Conservation (phyloP, 2,888 invertebrate genomes). For the Eutolmus rufibarbis region DNA sequence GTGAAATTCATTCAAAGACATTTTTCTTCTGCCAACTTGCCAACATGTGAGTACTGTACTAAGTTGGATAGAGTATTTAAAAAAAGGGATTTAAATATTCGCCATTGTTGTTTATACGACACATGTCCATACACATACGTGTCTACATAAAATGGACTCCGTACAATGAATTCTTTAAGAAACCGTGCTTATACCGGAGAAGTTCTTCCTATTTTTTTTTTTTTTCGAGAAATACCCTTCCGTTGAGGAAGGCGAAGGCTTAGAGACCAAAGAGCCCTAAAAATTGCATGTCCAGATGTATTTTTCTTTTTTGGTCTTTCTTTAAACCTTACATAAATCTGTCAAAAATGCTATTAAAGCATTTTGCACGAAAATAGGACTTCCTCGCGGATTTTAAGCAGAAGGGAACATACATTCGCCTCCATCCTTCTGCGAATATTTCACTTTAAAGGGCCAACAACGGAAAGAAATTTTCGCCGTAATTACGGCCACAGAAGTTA, state of each 20-base stretch:
- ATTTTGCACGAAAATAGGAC: constrained; percentile 13
- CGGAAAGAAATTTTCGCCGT: background rate
- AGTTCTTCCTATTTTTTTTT: background rate
- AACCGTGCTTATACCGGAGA: background rate
- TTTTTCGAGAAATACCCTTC: background rate
- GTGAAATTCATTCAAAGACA: background rate
- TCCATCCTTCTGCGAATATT: background rate
- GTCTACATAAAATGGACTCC: background rate
- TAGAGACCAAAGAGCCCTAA: background rate
- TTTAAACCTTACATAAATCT: background rate
- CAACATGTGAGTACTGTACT: background rate
- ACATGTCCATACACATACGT: background rate
- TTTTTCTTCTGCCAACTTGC: background rate
- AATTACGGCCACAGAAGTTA: background rate
- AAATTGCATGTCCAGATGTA: constrained; percentile 11
- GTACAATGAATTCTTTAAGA: background rate
- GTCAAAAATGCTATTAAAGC: background rate
- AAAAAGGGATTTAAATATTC: background rate
- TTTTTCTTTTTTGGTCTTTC: background rate
- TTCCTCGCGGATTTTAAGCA: background rate
- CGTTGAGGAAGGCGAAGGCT: background rate
- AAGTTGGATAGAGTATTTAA: background rate
- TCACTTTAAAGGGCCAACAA: background rate
- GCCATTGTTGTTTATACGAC: background rate
- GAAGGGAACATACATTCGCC: background rate